Conservation (phyloP, 2,888 invertebrate species). For the Sericinus montela region DNA sequence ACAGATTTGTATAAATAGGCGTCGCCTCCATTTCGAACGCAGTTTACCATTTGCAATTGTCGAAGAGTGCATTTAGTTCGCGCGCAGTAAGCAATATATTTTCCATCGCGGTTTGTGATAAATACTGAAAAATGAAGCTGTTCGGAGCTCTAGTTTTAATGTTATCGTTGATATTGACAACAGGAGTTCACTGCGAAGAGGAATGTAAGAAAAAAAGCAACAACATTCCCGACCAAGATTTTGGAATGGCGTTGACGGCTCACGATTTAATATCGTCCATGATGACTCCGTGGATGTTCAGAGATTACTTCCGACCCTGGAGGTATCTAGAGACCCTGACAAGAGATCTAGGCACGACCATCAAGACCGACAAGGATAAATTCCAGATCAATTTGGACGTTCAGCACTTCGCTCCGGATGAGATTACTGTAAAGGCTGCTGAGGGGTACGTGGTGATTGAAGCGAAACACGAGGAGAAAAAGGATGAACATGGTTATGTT, state of each 20-base stretch:
- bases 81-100: background rate
- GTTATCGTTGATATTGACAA: background rate
- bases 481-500: slow-evolving; percentile 84
- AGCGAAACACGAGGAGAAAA: slow-evolving; percentile 87
- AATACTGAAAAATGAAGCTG: slow-evolving; percentile 7
- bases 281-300: slow-evolving; percentile 41
- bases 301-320: slow-evolving; percentile 58
- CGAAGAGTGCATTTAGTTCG: too few species aligned
- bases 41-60: background rate
- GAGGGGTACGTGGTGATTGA: slow-evolving; percentile 84
- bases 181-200: slow-evolving; percentile 3
- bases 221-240: slow-evolving; percentile 47
- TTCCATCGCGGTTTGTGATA: background rate
- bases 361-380: slow-evolving; percentile 78
- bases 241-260: slow-evolving; percentile 53
- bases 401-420: slow-evolving; percentile 85
- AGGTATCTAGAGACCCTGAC: slow-evolving; percentile 53
- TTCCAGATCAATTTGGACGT: slow-evolving; percentile 86
- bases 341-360: slow-evolving; percentile 71
- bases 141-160: background rate
- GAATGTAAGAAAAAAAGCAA: slow-evolving; percentile 10
- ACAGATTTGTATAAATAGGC: slow-evolving; percentile 6
- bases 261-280: slow-evolving; percentile 48
- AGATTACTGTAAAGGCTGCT: slow-evolving; percentile 86
- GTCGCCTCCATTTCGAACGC: background rate